Evolutionary conservation across 2,888 invertebrate species (phyloP), one percentile per base, ranked within the genome.

Genomic region (Sialis fuliginosa): DNA sequence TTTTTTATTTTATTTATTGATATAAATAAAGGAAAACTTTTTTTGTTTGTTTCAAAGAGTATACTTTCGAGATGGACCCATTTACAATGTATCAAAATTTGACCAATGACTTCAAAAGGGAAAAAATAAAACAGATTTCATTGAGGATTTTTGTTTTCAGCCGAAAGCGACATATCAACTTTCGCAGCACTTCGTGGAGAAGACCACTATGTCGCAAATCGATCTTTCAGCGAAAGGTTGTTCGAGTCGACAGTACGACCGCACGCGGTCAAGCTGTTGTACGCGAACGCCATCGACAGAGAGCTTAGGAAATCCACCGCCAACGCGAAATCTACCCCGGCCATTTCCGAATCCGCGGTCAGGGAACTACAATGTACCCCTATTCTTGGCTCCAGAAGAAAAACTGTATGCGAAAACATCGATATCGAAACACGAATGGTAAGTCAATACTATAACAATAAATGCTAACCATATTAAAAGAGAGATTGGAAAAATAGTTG

Each of bases 381-480:
- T 48, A 79, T 87, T 49, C 75, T 88, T 57, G 78, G 83, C 54
- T 76, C 79, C 22, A 22, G 22, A 22, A 2, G 22, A 22, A 22
- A 22, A 22, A 22, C 2, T 4, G 22, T 22, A 4, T 22, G 22
- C 22, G 22, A 22, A 52, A 78, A 82, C 62, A 79, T 86, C 55
- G 89, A 89, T 63, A 90, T 90, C 60, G 90, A 90, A 69, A 88
- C 87, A 50, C 74, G 81, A 68, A 75, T 87, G 74, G 90, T 90
- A 69, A 81, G 85, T 76, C 51, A 43, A 48, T 37, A 39, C 35
- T 4, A n/a, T n/a, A n/a, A n/a, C n/a, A n/a, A n/a, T n/a, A n/a
- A n/a, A n/a, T n/a, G n/a, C n/a, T n/a, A n/a, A n/a, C n/a, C n/a
- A n/a, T n/a, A n/a, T n/a, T n/a, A n/a, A n/a, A n/a, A n/a, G n/a